Base-by-base conservation (phyloP, 2,888 invertebrate species). In the Drosophila longiperda region DNA sequence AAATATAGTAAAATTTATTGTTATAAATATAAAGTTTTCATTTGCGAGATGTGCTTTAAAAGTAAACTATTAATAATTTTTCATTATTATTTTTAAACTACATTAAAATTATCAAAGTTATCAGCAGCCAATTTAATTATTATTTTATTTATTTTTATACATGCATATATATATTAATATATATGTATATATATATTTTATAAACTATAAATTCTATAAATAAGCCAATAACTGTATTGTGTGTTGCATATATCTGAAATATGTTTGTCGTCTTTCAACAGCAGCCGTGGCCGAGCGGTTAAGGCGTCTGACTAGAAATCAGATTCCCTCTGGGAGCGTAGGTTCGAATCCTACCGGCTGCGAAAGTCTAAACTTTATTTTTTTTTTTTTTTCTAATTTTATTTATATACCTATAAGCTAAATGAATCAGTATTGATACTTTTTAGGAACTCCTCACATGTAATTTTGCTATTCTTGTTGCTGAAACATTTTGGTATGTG, bases 271-370 rank as follows among this genome's bases (percentile, higher is more conserved):
- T 0, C 1, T 6, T 15, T 2, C 0, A 26, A 70, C 6, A 59
- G 82, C 82, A 82, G 82, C 57, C 82, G 82, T 82, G 82, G 82
- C 82, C 82, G 82, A 82, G 82, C 85, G 82, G 82, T 82, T 82
- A 82, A 82, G 82, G 82, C 82, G 82, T 87, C 82, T 82, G 82
- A 82, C 87, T 84, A 84, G 92, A 93, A 93, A 92, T 93, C 93
- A 93, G 92, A 92, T 96, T 96, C 96, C 96, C 96, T 96, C 95
- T 96, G 96, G 96, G 96, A 96, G 96, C 96, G 96, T 96, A 96
- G 96, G 96, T 96, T 96, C 96, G 96, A 96, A 95, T 96, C 96
- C 96, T 96, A 95, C 96, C 96, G 95, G 95, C 96, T 96, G 96
- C 96, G 96, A 29, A 8, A 0, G 2, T n/a, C 0, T 0, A 7